Evolutionary conservation across 2,797 vertebrate genomes (phyloP), one percentile per base, ranked within the genome.

Genomic region (Anas capensis): DNA sequence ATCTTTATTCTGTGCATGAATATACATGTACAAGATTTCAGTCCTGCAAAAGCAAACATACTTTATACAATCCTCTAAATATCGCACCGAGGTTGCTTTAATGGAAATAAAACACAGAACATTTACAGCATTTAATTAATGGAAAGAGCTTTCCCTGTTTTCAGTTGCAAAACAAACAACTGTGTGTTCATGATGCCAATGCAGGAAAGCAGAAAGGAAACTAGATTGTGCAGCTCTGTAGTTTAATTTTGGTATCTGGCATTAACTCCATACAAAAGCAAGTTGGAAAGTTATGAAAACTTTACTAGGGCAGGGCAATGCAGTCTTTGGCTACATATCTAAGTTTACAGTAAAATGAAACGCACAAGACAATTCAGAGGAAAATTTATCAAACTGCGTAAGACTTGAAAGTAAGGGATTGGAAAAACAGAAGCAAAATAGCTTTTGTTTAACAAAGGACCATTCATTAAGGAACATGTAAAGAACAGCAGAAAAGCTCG

Each of bases 41-140:
- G 60, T 38, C 31, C 56, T 73, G 60, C 66, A 93, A 86, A 93
- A 85, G 27, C 26, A 90, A 78, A 26, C 11, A 60, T 38, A 73
- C 65, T 92, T 95, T 44, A 86, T 86, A 90, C n/a, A 82, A 72
- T 27, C 31, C 29, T 88, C 73, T 81, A 76, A 94, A 68, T 60
- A 85, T 11, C 14, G 46, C 61, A 62, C 15, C 46, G 14, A 92
- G 13, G 48, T 57, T 81, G 31, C 56, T 94, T 75, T 36, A 94
- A 92, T 4, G 33, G 49, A 95, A 81, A 14, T 82, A 75, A 66
- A 90, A 6, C 27, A 84, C 5, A 48, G 24, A 93, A 68, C 7
- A 36, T 62, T 34, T 75, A 9, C 3, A 14, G 10, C 14, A 64
- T 34, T 85, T 61, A 79, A 92, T 86, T 85, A 92, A 64, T 33